Evolutionary conservation across 2,113 vertebrate genomes (phyloP).

Genomic region (Bagarius yarrelli): DNA sequence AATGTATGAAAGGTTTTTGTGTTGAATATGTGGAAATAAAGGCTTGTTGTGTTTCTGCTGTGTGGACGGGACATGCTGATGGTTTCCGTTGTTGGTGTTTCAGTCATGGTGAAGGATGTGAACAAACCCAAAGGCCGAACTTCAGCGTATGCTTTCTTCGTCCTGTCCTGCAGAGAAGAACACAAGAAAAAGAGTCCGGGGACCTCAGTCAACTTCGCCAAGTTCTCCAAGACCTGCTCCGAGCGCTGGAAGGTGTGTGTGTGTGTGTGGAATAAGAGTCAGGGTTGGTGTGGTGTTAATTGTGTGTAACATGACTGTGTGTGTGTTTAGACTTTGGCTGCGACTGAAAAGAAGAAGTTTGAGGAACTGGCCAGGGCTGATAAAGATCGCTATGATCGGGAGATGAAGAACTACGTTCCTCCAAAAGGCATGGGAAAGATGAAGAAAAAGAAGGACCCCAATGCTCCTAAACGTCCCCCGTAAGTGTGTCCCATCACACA

Average conservation of each 20-base stretch:
- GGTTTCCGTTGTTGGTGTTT: constrained; percentile 18
- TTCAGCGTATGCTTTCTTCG: constrained; percentile 93
- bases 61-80: no score
- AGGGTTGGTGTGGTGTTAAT: not conserved
- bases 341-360: constrained; percentile 85
- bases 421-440: constrained; percentile 85
- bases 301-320: not conserved
- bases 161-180: constrained; percentile 90
- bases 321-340: constrained; percentile 75
- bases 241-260: constrained; percentile 85
- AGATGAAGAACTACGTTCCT: constrained; percentile 90
- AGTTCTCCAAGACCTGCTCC: constrained; percentile 95
- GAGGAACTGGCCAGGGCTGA: constrained; percentile 92
- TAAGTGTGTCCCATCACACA: constrained; percentile 64
- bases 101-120: constrained; percentile 87
- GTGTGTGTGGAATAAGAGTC: not conserved
- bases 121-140: constrained; percentile 94
- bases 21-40: no score
- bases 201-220: constrained; percentile 86
- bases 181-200: constrained; percentile 91
- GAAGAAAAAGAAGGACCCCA: constrained; percentile 89
- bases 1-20: no score
- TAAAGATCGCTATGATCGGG: constrained; percentile 89
- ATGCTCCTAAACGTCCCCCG: constrained; percentile 92
- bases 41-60: no score